Evolutionary conservation across 2,888 invertebrate species (phyloP), one percentile per base, ranked within the genome.

Genomic region (Acronicta leporina): DNA sequence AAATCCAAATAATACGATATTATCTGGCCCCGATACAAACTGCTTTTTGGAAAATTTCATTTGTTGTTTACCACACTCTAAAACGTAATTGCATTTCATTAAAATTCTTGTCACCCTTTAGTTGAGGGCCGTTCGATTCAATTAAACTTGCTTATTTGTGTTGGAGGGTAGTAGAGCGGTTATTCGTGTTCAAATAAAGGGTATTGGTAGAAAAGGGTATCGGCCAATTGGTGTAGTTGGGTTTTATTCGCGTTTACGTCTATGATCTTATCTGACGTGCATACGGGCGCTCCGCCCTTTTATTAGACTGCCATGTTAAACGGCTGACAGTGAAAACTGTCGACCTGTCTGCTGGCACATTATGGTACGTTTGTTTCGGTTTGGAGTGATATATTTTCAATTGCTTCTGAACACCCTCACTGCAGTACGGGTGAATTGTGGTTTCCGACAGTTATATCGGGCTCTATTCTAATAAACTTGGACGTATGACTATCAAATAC

Each of bases 131-230:
- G 82, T 86, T 87, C 77, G 81, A 91, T 92, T 92, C 88, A 92
- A 93, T 92, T 92, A 92, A 89, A 91, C 86, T 83, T 85, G 85
- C 84, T 87, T 87, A 87, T 89, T 88, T 90, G 89, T 87, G 87
- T 90, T 85, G 79, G 81, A 81, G 80, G 55, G 53, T 57, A 64
- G 72, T 72, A 43, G 73, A 75, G 75, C 51, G 52, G 77, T 67
- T 73, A 58, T 71, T 71, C 15, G 65, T 58, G 45, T 60, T 53
- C 53, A 70, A 76, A 80, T 80, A 79, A 75, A 68, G 65, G 63
- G 75, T 68, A 81, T 79, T 67, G 77, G 74, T 80, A 86, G 87
- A 83, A 90, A 92, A 92, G 92, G 92, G 92, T 92, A 88, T 87
- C 80, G 79, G 82, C 85, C 92, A 92, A 90, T 88, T 88, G 87